A percentile compares a stretch with the other conserved stretches of the same genome.
Conservation (phyloP, 2,113 vertebrate genomes). For the Cisticola juncidis region DNA sequence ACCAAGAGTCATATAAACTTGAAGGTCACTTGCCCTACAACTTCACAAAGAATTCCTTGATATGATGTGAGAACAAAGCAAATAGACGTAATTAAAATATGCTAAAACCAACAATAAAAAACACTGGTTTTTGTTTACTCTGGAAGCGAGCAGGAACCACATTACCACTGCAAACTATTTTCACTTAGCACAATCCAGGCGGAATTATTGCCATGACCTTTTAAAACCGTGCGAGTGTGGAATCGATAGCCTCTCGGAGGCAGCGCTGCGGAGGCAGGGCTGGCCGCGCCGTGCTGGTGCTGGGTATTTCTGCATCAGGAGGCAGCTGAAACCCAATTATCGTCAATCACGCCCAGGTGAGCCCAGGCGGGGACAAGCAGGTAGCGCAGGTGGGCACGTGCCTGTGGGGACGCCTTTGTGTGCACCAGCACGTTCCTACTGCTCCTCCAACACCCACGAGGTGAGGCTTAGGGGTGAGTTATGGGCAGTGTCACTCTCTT, state of each 20-base stretch:
- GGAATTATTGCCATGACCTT: slow-evolving; percentile 82
- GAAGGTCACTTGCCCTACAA: slow-evolving; percentile 31
- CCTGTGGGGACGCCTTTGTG: neutral
- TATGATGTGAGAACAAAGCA: neutral
- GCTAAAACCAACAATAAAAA: slow-evolving; percentile 40
- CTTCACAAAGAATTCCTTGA: slow-evolving; percentile 44
- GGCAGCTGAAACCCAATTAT: slow-evolving; percentile 82
- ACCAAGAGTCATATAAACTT: neutral
- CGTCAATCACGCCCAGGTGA: slow-evolving; percentile 73
- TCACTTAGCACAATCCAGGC: slow-evolving; percentile 77
- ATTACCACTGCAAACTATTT: slow-evolving; percentile 78
- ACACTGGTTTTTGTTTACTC: slow-evolving; percentile 65
- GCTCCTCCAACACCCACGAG: neutral
- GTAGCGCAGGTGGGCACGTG: neutral
- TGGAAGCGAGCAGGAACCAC: slow-evolving; percentile 44
- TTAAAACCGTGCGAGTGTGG: slow-evolving; percentile 72
- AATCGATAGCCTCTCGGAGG: slow-evolving; percentile 76
- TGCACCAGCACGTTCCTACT: fast-evolving
- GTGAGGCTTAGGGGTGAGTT: slow-evolving; percentile 58
- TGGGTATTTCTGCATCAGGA: slow-evolving; percentile 78
- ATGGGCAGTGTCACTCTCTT: slow-evolving; percentile 54
- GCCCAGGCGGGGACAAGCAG: neutral
- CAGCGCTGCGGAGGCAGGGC: slow-evolving; percentile 52
- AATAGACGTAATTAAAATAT: slow-evolving; percentile 68
- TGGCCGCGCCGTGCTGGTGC: slow-evolving; percentile 44